Evolutionary conservation across 2,888 invertebrate species (phyloP).

Genomic region (Andrena marginata): DNA sequence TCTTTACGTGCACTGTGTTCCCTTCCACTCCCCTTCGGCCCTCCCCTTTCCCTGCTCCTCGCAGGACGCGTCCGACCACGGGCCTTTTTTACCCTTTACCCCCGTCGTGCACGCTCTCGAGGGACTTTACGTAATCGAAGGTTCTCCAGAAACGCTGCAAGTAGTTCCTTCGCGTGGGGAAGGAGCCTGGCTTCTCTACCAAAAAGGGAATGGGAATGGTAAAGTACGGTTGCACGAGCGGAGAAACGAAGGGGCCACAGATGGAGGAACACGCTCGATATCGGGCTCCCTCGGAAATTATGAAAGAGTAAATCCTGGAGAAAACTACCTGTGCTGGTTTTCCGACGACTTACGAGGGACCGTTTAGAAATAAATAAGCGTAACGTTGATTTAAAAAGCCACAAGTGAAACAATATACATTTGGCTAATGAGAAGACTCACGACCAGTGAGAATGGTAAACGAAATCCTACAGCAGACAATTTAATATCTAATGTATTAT

Average conservation of each 20-base stretch:
- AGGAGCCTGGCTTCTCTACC: conserved; percentile 12
- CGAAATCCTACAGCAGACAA: too few relatives aligned
- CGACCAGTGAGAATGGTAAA: too few relatives aligned
- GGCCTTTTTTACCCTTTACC: conserved; percentile 49
- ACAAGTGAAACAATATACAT: too few relatives aligned
- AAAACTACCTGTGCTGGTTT: background rate
- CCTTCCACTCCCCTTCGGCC: conserved; percentile 22
- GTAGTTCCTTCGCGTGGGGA: conserved; percentile 10
- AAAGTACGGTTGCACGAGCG: conserved; percentile 18
- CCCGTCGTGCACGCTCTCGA: conserved; percentile 47
- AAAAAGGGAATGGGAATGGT: conserved; percentile 46
- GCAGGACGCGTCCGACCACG: conserved; percentile 33
- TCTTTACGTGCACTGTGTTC: conserved; percentile 70
- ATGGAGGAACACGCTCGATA: conserved; percentile 48
- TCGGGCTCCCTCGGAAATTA: conserved; percentile 38
- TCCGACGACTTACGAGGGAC: background rate
- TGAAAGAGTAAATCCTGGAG: conserved; percentile 40
- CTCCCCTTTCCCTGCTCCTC: conserved; percentile 22
- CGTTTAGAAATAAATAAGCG: conserved; percentile 2
- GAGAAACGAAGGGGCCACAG: conserved; percentile 16
- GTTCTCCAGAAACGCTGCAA: conserved; percentile 38
- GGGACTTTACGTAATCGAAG: conserved; percentile 62
- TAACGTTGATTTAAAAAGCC: background rate
- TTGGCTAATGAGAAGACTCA: too few relatives aligned
- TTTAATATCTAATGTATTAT: too few relatives aligned